These are phyloP conservation scores for Arge pagana DNA, from an alignment of 2,888 invertebrate species.

Conservation along the genomic window DNA sequence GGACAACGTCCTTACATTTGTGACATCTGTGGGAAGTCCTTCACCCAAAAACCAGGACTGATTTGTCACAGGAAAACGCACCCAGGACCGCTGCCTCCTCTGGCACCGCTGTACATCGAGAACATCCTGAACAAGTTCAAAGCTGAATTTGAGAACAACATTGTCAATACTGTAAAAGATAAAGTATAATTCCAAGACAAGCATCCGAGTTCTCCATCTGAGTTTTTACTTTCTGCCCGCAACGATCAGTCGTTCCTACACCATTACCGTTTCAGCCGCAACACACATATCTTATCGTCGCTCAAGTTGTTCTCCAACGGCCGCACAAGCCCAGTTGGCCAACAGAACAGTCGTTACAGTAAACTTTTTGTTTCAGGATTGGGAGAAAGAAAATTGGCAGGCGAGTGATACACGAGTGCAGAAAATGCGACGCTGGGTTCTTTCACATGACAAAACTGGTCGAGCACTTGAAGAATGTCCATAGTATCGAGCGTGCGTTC, in stretches of 20 bases:
- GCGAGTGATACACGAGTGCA: constrained; percentile 43
- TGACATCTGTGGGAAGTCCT: constrained; percentile 18
- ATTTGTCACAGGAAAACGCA: constrained; percentile 21
- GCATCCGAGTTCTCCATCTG: too few relatives aligned
- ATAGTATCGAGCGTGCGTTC: constrained; percentile 46
- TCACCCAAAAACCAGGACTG: constrained; percentile 21
- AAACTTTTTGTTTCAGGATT: constrained; percentile 38
- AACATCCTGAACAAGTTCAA: constrained; percentile 20
- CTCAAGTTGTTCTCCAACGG: too few relatives aligned
- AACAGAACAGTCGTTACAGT: constrained; percentile 11
- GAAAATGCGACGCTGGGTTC: constrained; percentile 46
- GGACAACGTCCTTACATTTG: constrained; percentile 20
- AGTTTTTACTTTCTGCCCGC: too few relatives aligned
- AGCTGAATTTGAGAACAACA: constrained; percentile 5
- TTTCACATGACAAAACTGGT: constrained; percentile 49
- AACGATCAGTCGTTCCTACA: too few relatives aligned
- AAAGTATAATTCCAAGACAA: too few relatives aligned
- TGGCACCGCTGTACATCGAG: constrained; percentile 14
- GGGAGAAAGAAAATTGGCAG: constrained; percentile 31
- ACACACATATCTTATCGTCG: too few relatives aligned
- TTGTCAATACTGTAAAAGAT: not conserved
- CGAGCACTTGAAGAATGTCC: constrained; percentile 51
- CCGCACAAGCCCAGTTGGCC: too few relatives aligned
- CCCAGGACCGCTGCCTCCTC: constrained; percentile 18
- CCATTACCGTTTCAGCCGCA: too few relatives aligned